Evolutionary conservation across 2,888 invertebrate genomes (phyloP).

Genomic region (Idaea biselata): DNA sequence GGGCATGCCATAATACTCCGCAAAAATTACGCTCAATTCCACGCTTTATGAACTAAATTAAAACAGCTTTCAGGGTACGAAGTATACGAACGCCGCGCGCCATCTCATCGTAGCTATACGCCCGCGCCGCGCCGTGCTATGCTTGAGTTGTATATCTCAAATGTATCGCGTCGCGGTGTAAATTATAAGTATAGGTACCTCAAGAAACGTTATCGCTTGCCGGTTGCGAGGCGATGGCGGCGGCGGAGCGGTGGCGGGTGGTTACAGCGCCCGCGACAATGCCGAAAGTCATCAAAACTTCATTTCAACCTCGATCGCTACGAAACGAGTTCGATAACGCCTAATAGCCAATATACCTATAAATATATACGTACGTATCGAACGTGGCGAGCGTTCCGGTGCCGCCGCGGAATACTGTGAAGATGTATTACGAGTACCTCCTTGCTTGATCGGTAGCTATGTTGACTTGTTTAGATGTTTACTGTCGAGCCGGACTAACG

Average conservation of each 20-base stretch:
- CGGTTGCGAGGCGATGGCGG: too few species aligned
- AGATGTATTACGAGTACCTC: background rate
- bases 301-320: conserved; percentile 20
- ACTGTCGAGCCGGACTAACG: too few species aligned
- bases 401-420: conserved; percentile 5
- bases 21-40: background rate
- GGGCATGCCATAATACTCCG: background rate
- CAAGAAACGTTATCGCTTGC: too few species aligned
- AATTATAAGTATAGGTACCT: too few species aligned
- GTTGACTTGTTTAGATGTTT: too few species aligned
- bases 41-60: background rate
- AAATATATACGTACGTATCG: conserved; percentile 12
- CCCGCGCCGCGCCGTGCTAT: background rate
- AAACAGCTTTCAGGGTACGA: background rate
- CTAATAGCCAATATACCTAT: conserved; percentile 20
- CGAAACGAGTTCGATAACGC: conserved; percentile 26
- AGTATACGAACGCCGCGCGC: background rate
- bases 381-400: conserved; percentile 3
- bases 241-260: too few species aligned
- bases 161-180: too few species aligned
- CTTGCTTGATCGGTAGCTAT: too few species aligned
- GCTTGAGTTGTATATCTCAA: background rate
- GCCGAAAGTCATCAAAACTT: conserved; percentile 26
- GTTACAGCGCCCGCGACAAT: conserved; percentile 3
- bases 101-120: too few species aligned